Evolutionary conservation across 2,797 vertebrate species (phyloP), one percentile per base, ranked within the genome.

Genomic region (Apogon hyalosoma): DNA sequence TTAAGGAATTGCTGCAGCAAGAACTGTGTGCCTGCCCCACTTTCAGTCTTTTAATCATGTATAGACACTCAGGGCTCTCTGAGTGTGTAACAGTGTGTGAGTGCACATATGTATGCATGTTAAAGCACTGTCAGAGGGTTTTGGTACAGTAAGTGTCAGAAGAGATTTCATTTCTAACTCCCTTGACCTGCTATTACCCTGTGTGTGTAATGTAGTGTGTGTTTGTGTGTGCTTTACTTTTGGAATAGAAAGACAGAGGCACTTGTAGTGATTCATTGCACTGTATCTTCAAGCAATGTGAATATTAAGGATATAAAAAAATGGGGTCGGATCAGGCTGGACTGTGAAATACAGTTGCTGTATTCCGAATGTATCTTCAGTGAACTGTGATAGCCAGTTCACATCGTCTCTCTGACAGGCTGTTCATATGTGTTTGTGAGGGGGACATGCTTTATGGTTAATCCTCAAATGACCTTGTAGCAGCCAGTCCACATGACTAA

Each of bases 11-110:
- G 82, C 63, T 78, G 80, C 83, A 77, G 79, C 72, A 62, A 74
- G 62, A 64, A 82, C 69, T 75, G 72, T 78, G 80, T 0, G 65
- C 59, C 75, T 89, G 89, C 70, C 87, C 89, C 87, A 91, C 90
- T 91, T 89, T 83, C 69, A 75, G 73, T 79, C 84, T 77, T 89
- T 89, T 86, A 88, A 90, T 90, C 86, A 91, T 91, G 88, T 70
- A 90, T 89, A 90, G 82, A 85, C 85, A 81, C 79, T 86, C 21
- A 53, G 74, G 80, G 81, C 82, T 66, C 68, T 83, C 57, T 63
- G 53, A 54, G 42, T 60, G 9, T 52, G 28, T 19, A 15, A 19
- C 16, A 58, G 53, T 51, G 14, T 70, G 50, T 53, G 57, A 42
- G 41, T 58, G n/a, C 38, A 46, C 49, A 54, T 18, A 14, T 53